These are phyloP conservation scores for Anoplophora glabripennis DNA, from an alignment of 1,140 invertebrate genomes.

Conservation along the genomic window DNA sequence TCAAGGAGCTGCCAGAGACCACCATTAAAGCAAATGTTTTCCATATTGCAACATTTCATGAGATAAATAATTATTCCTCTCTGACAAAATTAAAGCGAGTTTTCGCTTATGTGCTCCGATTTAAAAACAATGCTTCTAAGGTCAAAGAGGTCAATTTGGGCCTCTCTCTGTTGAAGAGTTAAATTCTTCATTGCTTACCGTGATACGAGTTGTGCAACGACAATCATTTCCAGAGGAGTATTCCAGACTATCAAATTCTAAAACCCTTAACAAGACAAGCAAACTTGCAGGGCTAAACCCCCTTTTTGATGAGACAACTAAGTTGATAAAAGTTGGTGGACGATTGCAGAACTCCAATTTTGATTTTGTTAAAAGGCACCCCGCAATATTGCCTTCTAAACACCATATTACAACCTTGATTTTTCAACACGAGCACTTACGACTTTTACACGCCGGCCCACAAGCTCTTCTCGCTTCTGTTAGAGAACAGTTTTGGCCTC, in stretches of 20 bases:
- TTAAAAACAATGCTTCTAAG: constrained; percentile 16
- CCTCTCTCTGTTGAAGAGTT: constrained; percentile 3
- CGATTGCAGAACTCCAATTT: constrained; percentile 26
- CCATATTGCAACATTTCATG: not conserved
- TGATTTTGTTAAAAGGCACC: constrained; percentile 31
- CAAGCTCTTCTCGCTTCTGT: constrained; percentile 18
- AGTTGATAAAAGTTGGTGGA: constrained; percentile 35
- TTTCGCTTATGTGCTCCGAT: constrained; percentile 4
- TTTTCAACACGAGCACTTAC: constrained; percentile 26
- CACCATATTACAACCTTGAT: constrained; percentile 30
- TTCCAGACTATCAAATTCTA: constrained; percentile 8
- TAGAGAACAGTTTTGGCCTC: constrained; percentile 7
- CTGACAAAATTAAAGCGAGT: constrained; percentile 12
- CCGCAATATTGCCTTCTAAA: constrained; percentile 32
- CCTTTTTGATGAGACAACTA: constrained; percentile 27
- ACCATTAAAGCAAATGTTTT: not conserved
- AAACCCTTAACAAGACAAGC: constrained; percentile 9
- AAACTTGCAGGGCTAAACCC: constrained; percentile 18
- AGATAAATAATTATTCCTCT: constrained; percentile 1
- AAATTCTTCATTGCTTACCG: not conserved
- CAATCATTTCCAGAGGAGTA: constrained; percentile 10
- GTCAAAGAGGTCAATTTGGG: not conserved
- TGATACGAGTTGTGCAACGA: constrained; percentile 13
- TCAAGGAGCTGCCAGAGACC: not conserved
- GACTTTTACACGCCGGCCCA: constrained; percentile 32